Evolutionary conservation across 1,140 invertebrate genomes (phyloP).

Genomic region (Drepana arcuata): DNA sequence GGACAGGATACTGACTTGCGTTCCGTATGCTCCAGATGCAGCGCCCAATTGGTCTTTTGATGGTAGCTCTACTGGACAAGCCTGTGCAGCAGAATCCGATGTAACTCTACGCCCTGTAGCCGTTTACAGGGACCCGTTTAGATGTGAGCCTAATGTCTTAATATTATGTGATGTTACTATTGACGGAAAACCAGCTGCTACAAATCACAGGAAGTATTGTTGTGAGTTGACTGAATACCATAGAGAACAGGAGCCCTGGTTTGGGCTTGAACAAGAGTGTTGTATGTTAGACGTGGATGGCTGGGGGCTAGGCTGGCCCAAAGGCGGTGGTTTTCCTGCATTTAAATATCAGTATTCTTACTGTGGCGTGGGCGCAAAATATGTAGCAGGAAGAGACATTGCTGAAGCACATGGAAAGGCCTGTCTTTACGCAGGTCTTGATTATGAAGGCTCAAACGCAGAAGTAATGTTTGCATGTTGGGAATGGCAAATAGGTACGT

Average conservation of each 20-base stretch:
- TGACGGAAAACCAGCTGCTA: slow-evolving; percentile 41
- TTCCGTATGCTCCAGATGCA: slow-evolving; percentile 79
- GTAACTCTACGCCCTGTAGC: slow-evolving; percentile 89
- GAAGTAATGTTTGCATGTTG: slow-evolving; percentile 96
- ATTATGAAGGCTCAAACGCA: slow-evolving; percentile 93
- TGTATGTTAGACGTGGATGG: slow-evolving; percentile 85
- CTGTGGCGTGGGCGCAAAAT: slow-evolving; percentile 96
- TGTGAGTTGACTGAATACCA: slow-evolving; percentile 82
- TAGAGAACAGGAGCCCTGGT: slow-evolving; percentile 91
- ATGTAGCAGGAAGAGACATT: slow-evolving; percentile 91
- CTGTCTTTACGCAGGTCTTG: slow-evolving; percentile 92
- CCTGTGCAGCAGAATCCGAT: slow-evolving; percentile 87
- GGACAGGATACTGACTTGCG: slow-evolving; percentile 81
- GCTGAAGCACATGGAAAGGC: slow-evolving; percentile 77
- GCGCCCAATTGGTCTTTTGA: slow-evolving; percentile 96
- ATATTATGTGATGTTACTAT: slow-evolving; percentile 83
- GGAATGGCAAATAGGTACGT: slow-evolving; percentile 85
- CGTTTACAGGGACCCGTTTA: slow-evolving; percentile 95
- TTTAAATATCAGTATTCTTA: slow-evolving; percentile 73
- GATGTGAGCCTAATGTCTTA: slow-evolving; percentile 89
- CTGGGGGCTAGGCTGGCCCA: slow-evolving; percentile 90
- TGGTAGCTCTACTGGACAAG: slow-evolving; percentile 90
- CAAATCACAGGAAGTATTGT: slow-evolving; percentile 85
- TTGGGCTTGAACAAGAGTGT: slow-evolving; percentile 92
- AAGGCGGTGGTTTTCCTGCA: slow-evolving; percentile 82